These are phyloP conservation scores for Uloborus plumipes DNA, from an alignment of 2,888 invertebrate genomes.

Conservation along the genomic window DNA sequence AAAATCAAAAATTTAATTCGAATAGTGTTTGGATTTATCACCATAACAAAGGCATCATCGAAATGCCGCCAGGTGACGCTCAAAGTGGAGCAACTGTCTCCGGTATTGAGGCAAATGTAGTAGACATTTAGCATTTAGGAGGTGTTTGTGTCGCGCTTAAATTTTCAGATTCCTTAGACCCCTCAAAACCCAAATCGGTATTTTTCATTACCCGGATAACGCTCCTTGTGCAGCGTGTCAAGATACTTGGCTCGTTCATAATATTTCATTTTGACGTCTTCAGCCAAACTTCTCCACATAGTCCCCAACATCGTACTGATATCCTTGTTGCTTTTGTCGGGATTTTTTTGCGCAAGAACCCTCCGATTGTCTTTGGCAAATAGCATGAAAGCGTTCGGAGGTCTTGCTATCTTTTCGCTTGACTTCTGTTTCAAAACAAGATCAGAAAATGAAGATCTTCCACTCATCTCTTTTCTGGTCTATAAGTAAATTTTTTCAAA, in stretches of 20 bases:
- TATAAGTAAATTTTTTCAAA: no score
- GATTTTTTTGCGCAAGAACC: slow-evolving; percentile 5
- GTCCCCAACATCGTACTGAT: slow-evolving; percentile 43
- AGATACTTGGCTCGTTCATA: slow-evolving; percentile 33
- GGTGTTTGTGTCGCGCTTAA: no score
- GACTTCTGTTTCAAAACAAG: slow-evolving; percentile 26
- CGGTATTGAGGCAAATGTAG: no score
- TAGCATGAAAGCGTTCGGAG: slow-evolving; percentile 53
- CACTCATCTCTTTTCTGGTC: no score
- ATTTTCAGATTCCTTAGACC: no score
- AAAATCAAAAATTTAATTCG: no score
- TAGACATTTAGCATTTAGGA: no score
- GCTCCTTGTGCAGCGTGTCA: slow-evolving; percentile 29
- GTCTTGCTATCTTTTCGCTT: slow-evolving; percentile 21
- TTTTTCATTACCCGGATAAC: slow-evolving; percentile 30
- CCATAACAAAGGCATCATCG: no score
- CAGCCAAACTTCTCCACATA: slow-evolving; percentile 8
- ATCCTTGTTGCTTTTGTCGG: slow-evolving; percentile 18
- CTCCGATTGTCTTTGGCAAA: slow-evolving; percentile 38
- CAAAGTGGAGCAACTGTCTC: no score
- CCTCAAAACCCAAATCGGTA: not conserved
- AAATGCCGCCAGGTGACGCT: no score
- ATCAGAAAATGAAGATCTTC: not conserved
- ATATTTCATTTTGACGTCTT: slow-evolving; percentile 8
- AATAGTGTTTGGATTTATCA: no score